phyloP scores from a whole-genome alignment of 2,113 vertebrate genomes.

The Lethenteron camtschaticum region DNA sequence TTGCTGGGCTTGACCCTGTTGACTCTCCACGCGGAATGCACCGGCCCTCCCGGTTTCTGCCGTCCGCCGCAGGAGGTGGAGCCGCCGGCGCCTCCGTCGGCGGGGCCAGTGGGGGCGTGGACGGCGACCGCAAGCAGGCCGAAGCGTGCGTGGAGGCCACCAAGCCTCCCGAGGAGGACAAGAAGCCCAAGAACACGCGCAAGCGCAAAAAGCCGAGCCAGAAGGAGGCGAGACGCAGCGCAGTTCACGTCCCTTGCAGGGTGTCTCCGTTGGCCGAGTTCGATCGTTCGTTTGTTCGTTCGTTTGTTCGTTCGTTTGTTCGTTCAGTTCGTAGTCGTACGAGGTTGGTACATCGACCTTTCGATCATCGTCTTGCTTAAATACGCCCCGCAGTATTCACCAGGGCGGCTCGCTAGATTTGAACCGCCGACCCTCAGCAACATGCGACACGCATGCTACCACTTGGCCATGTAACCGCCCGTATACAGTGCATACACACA shows the following conservation, averaged over 20 bases:
- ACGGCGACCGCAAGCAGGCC: constrained; percentile 48
- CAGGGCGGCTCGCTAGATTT: too few relatives aligned
- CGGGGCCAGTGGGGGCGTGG: constrained; percentile 69
- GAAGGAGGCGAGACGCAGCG: constrained; percentile 48
- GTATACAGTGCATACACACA: too few relatives aligned
- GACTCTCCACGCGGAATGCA: too few relatives aligned
- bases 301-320: background rate
- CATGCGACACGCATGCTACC: too few relatives aligned
- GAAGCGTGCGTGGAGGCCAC: constrained; percentile 42
- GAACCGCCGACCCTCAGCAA: too few relatives aligned
- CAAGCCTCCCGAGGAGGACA: constrained; percentile 34
- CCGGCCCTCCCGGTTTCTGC: too few relatives aligned
- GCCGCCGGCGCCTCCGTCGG: constrained; percentile 54
- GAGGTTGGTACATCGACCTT: constrained; percentile 10
- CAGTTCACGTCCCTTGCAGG: background rate
- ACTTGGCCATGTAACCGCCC: too few relatives aligned
- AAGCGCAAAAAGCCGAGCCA: constrained; percentile 31
- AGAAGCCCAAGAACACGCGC: constrained; percentile 61
- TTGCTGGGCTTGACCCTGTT: too few relatives aligned
- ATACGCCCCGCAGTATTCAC: too few relatives aligned
- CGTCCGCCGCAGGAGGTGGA: constrained; percentile 45
- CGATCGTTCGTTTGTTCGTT: background rate
- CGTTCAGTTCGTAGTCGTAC: background rate
- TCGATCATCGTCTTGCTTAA: constrained; percentile 15
- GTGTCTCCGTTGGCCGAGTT: constrained; percentile 5